These are phyloP conservation scores for Enteromius fasciolatus DNA, from an alignment of 2,797 vertebrate species.

Conservation along the genomic window DNA sequence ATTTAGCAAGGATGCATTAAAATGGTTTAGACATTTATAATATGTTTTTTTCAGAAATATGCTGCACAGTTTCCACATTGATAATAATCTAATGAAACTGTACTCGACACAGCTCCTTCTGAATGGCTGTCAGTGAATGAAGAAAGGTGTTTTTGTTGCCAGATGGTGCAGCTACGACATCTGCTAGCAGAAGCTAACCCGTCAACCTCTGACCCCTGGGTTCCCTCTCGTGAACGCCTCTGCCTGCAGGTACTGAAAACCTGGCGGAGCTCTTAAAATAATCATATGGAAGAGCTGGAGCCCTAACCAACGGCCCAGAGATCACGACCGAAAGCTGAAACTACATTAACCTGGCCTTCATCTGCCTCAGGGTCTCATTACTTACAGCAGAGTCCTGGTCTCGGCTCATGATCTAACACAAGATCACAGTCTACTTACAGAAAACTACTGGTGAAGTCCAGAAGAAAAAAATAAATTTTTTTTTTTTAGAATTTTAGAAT, in stretches of 20 bases:
- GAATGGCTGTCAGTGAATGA: not conserved
- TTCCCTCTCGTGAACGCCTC: not conserved
- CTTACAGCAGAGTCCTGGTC: slow-evolving; percentile 11
- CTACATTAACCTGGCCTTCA: slow-evolving; percentile 19
- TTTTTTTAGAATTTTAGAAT: too few relatives aligned
- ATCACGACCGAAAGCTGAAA: too few relatives aligned
- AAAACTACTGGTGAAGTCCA: not conserved
- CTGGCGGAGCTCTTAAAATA: slow-evolving; percentile 3
- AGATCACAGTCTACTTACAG: not conserved
- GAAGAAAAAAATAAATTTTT: not conserved
- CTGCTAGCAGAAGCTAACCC: slow-evolving; percentile 17
- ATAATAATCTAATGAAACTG: not conserved
- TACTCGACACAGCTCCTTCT: not conserved
- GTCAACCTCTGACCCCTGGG: not conserved
- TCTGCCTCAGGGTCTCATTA: slow-evolving; percentile 2
- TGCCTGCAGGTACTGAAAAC: not conserved
- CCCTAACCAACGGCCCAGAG: not conserved
- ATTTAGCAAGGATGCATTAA: not conserved
- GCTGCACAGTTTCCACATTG: not conserved
- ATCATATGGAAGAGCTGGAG: slow-evolving; percentile 8
- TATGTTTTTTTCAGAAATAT: not conserved
- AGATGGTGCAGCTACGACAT: not conserved
- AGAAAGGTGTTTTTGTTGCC: slow-evolving; percentile 16
- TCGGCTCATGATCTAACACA: not conserved
- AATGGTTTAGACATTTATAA: not conserved